These are phyloP conservation scores for Schizopygopsis pylzovi DNA, from an alignment of 2,797 vertebrate genomes.

Conservation along the genomic window DNA sequence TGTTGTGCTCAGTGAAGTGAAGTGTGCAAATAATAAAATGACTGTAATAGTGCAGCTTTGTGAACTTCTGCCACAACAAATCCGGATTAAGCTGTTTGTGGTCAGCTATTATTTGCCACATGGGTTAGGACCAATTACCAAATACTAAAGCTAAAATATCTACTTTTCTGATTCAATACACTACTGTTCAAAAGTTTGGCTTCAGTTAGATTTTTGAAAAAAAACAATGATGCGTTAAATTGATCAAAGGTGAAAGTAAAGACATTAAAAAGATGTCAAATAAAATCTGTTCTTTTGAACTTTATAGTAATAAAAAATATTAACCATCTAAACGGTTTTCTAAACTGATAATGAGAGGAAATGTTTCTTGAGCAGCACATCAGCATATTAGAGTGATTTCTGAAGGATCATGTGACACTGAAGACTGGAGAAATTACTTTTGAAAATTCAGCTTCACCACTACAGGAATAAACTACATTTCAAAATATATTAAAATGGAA, in stretches of 20 bases:
- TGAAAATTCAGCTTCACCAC: too few relatives aligned
- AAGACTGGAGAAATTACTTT: background rate
- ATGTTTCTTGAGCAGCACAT: background rate
- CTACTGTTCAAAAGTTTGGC: too few relatives aligned
- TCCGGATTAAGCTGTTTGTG: background rate
- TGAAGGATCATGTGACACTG: background rate
- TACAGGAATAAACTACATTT: too few relatives aligned
- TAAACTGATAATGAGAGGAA: background rate
- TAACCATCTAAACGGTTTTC: background rate
- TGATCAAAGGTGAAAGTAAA: background rate
- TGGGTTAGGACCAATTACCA: background rate
- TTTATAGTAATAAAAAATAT: background rate
- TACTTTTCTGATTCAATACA: background rate
- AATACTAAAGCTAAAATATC: background rate
- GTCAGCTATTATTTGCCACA: background rate
- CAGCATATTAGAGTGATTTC: background rate
- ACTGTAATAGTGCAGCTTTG: too few relatives aligned
- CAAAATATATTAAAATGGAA: too few relatives aligned
- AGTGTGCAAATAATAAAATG: background rate
- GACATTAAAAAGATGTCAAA: background rate
- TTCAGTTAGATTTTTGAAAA: background rate
- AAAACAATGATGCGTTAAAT: background rate
- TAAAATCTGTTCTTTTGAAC: background rate
- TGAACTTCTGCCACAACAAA: background rate
- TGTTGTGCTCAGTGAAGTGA: background rate